Percentiles rank a stretch among this genome's conserved stretches.
phyloP scores from a whole-genome alignment of 2,888 invertebrate species.

The Lycia hirtaria region DNA sequence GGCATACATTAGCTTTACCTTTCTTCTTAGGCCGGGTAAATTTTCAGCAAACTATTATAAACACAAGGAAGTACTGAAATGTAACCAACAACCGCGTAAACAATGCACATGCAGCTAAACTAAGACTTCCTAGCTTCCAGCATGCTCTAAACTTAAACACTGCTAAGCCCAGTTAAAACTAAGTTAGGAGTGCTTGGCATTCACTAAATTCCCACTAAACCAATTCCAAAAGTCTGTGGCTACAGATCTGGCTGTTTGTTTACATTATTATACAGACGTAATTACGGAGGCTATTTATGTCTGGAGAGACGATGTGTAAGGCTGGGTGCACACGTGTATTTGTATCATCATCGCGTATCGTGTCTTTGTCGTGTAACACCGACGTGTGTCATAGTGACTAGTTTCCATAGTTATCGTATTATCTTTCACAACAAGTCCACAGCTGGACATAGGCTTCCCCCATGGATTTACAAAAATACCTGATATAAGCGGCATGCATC shows the following conservation, averaged over 20 bases:
- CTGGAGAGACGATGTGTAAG: conserved; percentile 27
- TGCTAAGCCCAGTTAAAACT: background rate
- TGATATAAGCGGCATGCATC: too few species aligned
- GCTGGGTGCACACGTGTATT: too few species aligned
- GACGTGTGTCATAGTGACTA: too few species aligned
- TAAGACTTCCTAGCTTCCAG: background rate
- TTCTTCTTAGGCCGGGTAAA: too few species aligned
- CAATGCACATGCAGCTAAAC: background rate
- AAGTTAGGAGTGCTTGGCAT: conserved; percentile 16
- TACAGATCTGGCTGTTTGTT: conserved; percentile 24
- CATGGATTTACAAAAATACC: too few species aligned
- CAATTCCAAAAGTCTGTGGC: conserved; percentile 15
- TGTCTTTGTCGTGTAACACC: too few species aligned
- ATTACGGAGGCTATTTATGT: conserved; percentile 34
- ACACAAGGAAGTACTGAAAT: background rate
- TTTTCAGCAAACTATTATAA: background rate
- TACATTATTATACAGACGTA: conserved; percentile 29
- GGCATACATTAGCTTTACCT: too few species aligned
- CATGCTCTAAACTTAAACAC: background rate
- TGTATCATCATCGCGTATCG: too few species aligned
- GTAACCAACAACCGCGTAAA: background rate
- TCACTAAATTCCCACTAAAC: conserved; percentile 16
- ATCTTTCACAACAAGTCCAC: too few species aligned
- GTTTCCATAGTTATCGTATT: too few species aligned
- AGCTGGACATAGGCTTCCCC: too few species aligned